Percentiles rank a stretch among this genome's conserved stretches.
phyloP scores from a whole-genome alignment of 23 tunicate genomes.

The Oikopleura vanhoeffeni region DNA sequence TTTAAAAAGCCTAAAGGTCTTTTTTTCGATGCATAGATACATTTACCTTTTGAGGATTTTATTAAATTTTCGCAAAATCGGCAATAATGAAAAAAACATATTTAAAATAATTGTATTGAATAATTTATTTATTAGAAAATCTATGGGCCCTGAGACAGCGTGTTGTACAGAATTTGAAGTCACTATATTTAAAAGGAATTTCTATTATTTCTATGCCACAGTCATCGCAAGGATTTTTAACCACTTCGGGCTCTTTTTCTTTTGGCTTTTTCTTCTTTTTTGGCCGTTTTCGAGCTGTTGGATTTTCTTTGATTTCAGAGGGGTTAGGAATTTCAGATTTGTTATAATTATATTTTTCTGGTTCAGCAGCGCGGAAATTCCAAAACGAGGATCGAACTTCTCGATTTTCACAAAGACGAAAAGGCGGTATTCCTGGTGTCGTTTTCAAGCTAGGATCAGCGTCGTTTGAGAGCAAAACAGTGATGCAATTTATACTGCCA shows the following conservation, averaged over 20 bases:
- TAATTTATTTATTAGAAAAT: background rate
- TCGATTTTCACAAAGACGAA: background rate
- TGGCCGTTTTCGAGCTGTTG: background rate
- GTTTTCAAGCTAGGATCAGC: background rate
- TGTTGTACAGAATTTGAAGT: background rate
- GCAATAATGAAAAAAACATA: no score
- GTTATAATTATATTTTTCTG: background rate
- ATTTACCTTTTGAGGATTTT: no score
- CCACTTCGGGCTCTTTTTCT: background rate
- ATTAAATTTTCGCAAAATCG: no score
- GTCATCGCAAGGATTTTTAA: background rate
- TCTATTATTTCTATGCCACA: background rate
- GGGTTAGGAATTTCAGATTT: background rate
- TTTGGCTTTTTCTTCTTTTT: background rate
- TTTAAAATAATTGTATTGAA: no score
- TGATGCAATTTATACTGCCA: background rate
- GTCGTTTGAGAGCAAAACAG: background rate
- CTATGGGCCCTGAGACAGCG: slow-evolving; percentile 10
- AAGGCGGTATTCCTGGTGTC: background rate
- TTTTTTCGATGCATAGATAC: no score
- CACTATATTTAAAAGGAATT: background rate
- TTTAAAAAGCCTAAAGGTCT: no score
- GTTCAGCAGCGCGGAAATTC: background rate
- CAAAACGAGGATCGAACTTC: background rate
- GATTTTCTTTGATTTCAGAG: background rate